Evolutionary conservation across 2,888 invertebrate genomes (phyloP).

Genomic region (Teleiodes luculella): DNA sequence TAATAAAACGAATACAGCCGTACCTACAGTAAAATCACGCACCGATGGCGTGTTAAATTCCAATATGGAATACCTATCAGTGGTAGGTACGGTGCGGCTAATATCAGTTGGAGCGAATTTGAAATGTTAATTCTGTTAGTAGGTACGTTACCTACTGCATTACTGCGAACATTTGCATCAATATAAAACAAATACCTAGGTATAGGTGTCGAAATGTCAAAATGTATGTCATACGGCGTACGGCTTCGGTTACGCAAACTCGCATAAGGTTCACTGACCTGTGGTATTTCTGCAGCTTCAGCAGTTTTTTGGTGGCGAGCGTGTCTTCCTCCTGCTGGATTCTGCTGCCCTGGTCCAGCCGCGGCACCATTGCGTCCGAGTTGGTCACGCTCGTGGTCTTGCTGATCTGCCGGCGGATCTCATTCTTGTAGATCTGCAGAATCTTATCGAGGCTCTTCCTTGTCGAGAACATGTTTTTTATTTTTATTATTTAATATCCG

Average conservation of each 20-base stretch:
- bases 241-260: constrained; percentile 52
- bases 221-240: constrained; percentile 11
- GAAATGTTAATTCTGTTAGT: constrained; percentile 3
- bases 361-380: constrained; percentile 78
- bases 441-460: constrained; percentile 62
- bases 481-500: background rate
- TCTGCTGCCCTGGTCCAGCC: constrained; percentile 61
- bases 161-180: constrained; percentile 7
- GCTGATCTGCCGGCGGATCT: constrained; percentile 75
- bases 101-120: background rate
- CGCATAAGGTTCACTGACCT: constrained; percentile 70
- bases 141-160: background rate
- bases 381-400: constrained; percentile 80
- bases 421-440: constrained; percentile 63
- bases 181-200: background rate
- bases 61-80: background rate
- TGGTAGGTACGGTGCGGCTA: constrained; percentile 1
- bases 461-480: constrained; percentile 60
- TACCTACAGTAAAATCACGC: constrained; percentile 7
- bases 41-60: constrained; percentile 2
- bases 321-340: constrained; percentile 56
- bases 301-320: constrained; percentile 63
- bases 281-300: constrained; percentile 78
- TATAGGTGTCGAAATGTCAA: background rate
- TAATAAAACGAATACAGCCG: background rate